Base-by-base conservation (phyloP, 2,888 invertebrate genomes). In the Gisinianus flammeolus region DNA sequence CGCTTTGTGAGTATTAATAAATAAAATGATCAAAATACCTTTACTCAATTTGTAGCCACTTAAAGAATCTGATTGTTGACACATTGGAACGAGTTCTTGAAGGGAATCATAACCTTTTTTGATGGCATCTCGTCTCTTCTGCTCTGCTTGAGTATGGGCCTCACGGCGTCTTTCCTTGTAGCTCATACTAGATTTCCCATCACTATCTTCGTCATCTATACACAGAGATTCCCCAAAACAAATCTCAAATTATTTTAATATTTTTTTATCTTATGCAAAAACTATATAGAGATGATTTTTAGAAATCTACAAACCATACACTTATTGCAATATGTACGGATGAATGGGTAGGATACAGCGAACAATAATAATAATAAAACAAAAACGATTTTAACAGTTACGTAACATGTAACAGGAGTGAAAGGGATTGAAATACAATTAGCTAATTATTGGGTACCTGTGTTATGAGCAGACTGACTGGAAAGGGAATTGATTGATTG, bases 61-160 rank as follows among this genome's bases (percentile, higher is more conserved):
- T 31, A 95, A 91, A 10, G 86, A 85, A 87, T 97, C 97, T 56
- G 93, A 93, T 86, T 96, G 94, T 86, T 96, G 95, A 86, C 97
- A 97, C 75, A 94, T 95, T 0, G 97, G 97, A 16, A 98, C 97
- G 81, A 97, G 88, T 85, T 94, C 93, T 88, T 97, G 97, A 24
- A 98, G 89, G 2, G 94, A 94, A 87, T 97, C 97, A 87, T 98
- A 98, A 0, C 97, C 97, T 87, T 95, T 96, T 88, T 97, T 98
- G 81, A 98, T 98, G 1, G 97, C 97, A 90, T 98, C 97, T 85
- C 97, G 90, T 82, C 98, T 90, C 87, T 97, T 97, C 87, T 98
- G 97, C 87, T 98, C 98, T 2, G 98, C 97, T 89, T 97, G 92
- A 0, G 97, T 97, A 86, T 97, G 97, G 5, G 97, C 97, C 87